Base-by-base conservation (phyloP, 37 sponge, comb jelly and placozoan species). In the Ianthella basta region DNA sequence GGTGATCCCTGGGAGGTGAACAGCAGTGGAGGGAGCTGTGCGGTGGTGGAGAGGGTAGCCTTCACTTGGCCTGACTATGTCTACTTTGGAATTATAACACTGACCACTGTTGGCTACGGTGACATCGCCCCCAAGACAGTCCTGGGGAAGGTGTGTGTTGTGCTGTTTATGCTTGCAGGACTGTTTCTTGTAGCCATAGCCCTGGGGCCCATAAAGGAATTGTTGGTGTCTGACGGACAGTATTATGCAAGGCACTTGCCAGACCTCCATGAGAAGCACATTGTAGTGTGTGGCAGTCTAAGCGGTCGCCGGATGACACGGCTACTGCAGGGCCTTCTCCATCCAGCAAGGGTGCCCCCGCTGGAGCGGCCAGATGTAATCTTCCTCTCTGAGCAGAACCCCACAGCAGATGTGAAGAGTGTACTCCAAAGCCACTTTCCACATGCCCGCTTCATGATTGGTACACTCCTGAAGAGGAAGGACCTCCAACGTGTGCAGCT, bases 91-190 rank as follows among this genome's bases (percentile, higher is more conserved):
- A 95, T 95, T 81, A 88, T 87, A 0, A 95, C 96, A 23, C 39
- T 95, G 56, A 84, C 96, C 6, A 95, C 96, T 14, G 96, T 95
- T 10, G 96, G 96, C 8, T 95, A 95, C 86, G 96, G 96, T 50
- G 96, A 95, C 81, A 72, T 88, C 16, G 33, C 59, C 30, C 81
- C 94, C 4, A 32, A 4, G 16, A 92, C 94, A 56, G 91, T 68
- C 36, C 56, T 60, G 21, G 96, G 96, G 54, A 83, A 87, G 27
- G 72, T 72, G 0, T 93, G 88, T 50, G 78, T 91, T 50, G 88
- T 82, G 0, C 67, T 95, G 68, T 93, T 93, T 59, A 95, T 95
- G 72, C 69, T 95, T 8, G 70, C 39, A 0, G 96, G 94, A 0
- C 32, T 95, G 59, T 89, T 82, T 0, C 81, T 88, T 20, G 84